phyloP scores from a whole-genome alignment of 2,797 vertebrate genomes.

The Ficedula albicollis region DNA sequence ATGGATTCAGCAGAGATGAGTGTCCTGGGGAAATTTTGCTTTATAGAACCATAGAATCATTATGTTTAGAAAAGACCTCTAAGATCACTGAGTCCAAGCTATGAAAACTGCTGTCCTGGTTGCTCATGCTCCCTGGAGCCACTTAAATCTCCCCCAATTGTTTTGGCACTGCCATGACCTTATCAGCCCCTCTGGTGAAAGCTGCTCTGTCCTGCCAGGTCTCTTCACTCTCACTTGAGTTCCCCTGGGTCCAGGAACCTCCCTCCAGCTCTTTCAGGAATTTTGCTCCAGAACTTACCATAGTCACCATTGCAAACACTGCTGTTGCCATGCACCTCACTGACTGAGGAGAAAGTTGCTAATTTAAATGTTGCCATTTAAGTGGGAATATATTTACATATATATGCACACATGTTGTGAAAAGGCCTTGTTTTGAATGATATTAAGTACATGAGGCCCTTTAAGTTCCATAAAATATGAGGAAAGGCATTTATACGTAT shows the following conservation, averaged over 20 bases:
- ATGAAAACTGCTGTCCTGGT: neutral
- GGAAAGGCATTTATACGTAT: neutral
- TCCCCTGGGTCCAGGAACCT: neutral
- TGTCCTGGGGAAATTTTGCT: neutral
- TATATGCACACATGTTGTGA: neutral
- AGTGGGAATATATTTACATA: neutral
- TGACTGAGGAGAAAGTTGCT: neutral
- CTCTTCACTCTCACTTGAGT: too few relatives aligned
- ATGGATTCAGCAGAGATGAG: neutral
- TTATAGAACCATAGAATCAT: neutral
- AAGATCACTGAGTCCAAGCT: neutral
- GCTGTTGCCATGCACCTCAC: rapidly evolving
- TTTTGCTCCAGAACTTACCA: neutral
- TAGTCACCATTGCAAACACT: neutral
- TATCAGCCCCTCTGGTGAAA: neutral
- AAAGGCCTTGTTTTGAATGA: neutral
- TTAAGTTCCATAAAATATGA: neutral
- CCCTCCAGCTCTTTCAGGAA: too few relatives aligned
- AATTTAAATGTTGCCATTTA: neutral
- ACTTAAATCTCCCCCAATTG: neutral
- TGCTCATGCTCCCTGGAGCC: neutral
- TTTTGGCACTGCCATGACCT: neutral
- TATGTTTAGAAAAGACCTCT: neutral
- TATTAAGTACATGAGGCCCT: neutral
- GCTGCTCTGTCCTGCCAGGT: neutral